Conservation (phyloP, 2,888 invertebrate genomes). For the Rotaria magnacalcarata region DNA sequence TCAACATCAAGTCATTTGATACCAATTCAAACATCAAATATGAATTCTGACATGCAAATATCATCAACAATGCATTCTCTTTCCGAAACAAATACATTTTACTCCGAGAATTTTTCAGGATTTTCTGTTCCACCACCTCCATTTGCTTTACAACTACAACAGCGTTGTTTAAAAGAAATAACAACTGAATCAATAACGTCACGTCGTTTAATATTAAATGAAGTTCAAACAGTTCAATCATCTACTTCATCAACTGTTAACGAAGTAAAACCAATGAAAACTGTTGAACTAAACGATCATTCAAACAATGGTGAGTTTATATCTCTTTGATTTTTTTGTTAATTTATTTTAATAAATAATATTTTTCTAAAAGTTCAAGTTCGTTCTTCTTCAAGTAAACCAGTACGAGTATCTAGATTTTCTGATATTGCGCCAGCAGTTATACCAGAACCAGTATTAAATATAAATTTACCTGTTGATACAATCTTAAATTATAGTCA, state of each 20-base stretch:
- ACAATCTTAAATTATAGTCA: background rate
- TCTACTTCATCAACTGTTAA: background rate
- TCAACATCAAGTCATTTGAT: background rate
- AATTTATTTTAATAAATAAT: background rate
- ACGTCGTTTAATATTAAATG: background rate
- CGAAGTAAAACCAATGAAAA: background rate
- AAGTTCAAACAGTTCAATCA: background rate
- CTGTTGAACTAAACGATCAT: background rate
- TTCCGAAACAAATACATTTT: background rate
- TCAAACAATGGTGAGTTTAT: background rate
- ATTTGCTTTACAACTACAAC: background rate
- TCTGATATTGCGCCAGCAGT: background rate
- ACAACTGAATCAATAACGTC: background rate
- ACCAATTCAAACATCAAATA: background rate
- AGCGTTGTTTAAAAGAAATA: slow-evolving; percentile 4
- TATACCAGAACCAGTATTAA: background rate
- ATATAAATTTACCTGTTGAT: background rate
- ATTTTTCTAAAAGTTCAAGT: background rate
- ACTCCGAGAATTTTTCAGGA: background rate
- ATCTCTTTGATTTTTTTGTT: background rate
- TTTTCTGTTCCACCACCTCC: background rate
- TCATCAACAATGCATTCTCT: background rate
- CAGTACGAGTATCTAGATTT: slow-evolving; percentile 2
- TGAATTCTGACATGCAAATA: background rate
- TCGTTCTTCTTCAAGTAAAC: background rate